Evolutionary conservation across 2,888 invertebrate species (phyloP).

Genomic region (Noctuana brunneofusca): DNA sequence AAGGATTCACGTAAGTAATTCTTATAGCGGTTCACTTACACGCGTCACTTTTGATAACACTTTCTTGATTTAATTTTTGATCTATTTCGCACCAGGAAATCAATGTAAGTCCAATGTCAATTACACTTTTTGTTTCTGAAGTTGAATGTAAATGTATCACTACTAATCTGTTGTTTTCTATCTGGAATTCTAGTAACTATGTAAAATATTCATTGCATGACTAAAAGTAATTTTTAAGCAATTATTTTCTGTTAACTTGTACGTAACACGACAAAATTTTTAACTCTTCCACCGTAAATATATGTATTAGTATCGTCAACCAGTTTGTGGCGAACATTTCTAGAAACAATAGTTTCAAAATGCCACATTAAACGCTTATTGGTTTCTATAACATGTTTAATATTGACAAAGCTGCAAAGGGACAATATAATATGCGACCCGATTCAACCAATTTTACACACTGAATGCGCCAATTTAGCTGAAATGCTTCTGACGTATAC

Average conservation of each 20-base stretch:
- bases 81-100: conserved; percentile 25
- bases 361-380: neutral
- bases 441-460: conserved; percentile 13
- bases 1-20: conserved; percentile 44
- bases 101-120: conserved; percentile 28
- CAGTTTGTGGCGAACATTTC: neutral
- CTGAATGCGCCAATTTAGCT: conserved; percentile 8
- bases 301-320: conserved; percentile 1
- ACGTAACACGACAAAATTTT: conserved; percentile 21
- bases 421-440: conserved; percentile 5
- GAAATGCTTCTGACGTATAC: conserved; percentile 9
- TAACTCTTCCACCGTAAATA: conserved; percentile 3
- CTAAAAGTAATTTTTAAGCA: conserved; percentile 26
- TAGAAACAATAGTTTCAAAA: neutral
- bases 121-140: conserved; percentile 13
- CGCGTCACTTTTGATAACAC: conserved; percentile 20
- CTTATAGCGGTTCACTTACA: conserved; percentile 18
- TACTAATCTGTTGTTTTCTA: conserved; percentile 21
- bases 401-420: neutral
- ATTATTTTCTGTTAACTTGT: conserved; percentile 23
- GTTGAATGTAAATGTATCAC: conserved; percentile 15
- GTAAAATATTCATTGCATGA: conserved; percentile 31
- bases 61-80: conserved; percentile 1
- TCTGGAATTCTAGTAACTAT: conserved; percentile 7
- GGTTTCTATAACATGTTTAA: conserved; percentile 14